Percentiles rank a stretch among this genome's conserved stretches.
Conservation (phyloP, 2,797 vertebrate species). For the Phoebastria nigripes region DNA sequence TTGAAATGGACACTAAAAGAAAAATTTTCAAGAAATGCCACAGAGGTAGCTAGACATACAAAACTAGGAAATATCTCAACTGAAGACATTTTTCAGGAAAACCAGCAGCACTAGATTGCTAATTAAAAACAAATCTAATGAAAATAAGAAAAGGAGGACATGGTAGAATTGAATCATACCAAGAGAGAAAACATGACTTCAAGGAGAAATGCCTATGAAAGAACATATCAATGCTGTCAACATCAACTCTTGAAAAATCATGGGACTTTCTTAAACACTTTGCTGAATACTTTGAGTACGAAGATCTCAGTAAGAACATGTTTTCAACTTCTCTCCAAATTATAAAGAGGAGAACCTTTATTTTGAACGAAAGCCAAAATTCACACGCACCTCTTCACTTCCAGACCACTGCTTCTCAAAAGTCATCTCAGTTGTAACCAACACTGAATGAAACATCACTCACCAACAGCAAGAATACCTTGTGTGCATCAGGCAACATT, state of each 20-base stretch:
- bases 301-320: fast-evolving
- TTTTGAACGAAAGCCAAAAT: neutral
- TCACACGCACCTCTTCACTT: neutral
- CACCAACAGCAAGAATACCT: fast-evolving
- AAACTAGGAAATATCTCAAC: neutral
- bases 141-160: neutral
- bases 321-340: neutral
- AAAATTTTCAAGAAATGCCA: neutral
- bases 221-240: neutral
- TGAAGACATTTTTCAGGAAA: neutral
- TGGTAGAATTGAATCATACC: neutral
- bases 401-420: neutral
- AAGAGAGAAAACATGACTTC: neutral
- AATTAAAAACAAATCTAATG: neutral
- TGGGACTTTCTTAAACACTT: neutral
- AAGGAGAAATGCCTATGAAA: neutral
- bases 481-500: neutral
- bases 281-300: neutral
- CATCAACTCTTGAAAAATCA: neutral
- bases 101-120: neutral
- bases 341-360: neutral
- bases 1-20: conserved; percentile 1
- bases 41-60: neutral
- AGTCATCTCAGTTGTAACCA: neutral
- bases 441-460: fast-evolving